Conservation (phyloP, 2,888 invertebrate species). For the Lagria hirta region DNA sequence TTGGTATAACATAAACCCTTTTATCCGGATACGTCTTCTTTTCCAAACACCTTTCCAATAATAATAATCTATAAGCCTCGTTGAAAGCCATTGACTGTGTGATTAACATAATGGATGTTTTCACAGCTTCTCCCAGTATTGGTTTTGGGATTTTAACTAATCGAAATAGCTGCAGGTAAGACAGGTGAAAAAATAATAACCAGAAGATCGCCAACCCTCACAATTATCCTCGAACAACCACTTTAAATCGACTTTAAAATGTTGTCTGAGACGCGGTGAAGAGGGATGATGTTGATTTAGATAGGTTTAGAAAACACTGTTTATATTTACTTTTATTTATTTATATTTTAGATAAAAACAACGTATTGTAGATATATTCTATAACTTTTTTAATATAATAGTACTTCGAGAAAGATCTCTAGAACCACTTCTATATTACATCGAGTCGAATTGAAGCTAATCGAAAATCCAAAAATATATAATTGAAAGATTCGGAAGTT, state of each 20-base stretch:
- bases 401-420: too few relatives aligned
- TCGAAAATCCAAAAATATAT: too few relatives aligned
- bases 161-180: slow-evolving; percentile 27
- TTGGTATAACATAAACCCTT: slow-evolving; percentile 20
- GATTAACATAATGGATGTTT: slow-evolving; percentile 44
- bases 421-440: too few relatives aligned
- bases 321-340: too few relatives aligned
- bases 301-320: too few relatives aligned
- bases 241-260: slow-evolving; percentile 17
- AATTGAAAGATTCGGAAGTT: too few relatives aligned
- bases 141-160: slow-evolving; percentile 31
- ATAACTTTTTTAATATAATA: too few relatives aligned
- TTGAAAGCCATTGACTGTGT: slow-evolving; percentile 40
- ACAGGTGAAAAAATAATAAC: slow-evolving; percentile 29
- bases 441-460: too few relatives aligned
- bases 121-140: slow-evolving; percentile 40
- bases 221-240: slow-evolving; percentile 21
- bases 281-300: too few relatives aligned
- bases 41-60: slow-evolving; percentile 31
- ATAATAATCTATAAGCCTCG: slow-evolving; percentile 36
- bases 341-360: too few relatives aligned
- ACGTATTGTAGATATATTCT: too few relatives aligned
- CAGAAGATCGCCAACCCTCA: slow-evolving; percentile 13
- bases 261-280: slow-evolving; percentile 1
- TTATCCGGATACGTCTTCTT: too few relatives aligned